Evolutionary conservation across 2,113 vertebrate species (phyloP).

Genomic region (Sapajus apella): DNA sequence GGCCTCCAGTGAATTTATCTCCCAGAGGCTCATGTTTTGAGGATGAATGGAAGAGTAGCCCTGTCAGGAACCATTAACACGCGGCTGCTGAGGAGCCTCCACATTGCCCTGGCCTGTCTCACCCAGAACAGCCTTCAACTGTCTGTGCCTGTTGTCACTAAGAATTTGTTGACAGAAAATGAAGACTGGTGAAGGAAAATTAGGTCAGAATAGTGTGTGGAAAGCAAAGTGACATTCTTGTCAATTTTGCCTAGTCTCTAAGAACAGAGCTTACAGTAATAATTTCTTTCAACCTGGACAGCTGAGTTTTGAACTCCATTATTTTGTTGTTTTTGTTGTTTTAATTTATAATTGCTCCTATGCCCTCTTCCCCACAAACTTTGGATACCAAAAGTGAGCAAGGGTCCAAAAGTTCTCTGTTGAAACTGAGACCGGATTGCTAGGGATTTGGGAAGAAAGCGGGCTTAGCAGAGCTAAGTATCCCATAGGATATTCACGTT

Average conservation of each 20-base stretch:
- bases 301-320: background rate
- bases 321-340: background rate
- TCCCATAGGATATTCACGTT: background rate
- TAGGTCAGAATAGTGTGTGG: conserved; percentile 55
- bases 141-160: conserved; percentile 51
- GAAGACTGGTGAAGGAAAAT: conserved; percentile 46
- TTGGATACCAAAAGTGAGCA: background rate
- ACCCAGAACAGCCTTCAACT: background rate
- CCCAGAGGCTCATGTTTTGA: conserved; percentile 5
- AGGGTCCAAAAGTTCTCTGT: background rate
- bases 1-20: conserved; percentile 36
- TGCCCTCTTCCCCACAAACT: background rate
- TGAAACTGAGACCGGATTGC: background rate
- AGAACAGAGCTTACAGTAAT: background rate
- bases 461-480: background rate
- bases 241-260: conserved; percentile 50
- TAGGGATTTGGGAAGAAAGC: background rate
- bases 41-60: background rate
- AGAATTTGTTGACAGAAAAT: conserved; percentile 51
- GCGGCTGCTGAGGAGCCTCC: background rate
- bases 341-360: background rate
- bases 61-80: conserved; percentile 59
- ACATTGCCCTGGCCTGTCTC: background rate
- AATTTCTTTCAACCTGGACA: conserved; percentile 27
- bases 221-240: conserved; percentile 55